These are phyloP conservation scores for Sarcophaga caerulescens DNA, from an alignment of 2,888 invertebrate species.

Conservation along the genomic window DNA sequence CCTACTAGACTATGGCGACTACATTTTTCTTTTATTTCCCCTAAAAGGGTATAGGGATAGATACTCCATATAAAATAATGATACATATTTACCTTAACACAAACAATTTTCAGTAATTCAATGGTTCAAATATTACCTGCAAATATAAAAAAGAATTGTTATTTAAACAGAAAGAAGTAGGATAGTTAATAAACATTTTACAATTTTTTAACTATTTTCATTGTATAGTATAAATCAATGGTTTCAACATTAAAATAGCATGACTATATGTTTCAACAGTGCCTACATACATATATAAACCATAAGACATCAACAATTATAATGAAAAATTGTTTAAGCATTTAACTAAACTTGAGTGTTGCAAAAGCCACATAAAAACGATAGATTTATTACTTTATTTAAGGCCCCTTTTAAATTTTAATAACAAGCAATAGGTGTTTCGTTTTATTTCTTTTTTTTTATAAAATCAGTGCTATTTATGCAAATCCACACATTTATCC, in stretches of 20 bases:
- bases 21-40: too few relatives aligned
- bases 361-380: neutral
- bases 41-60: too few relatives aligned
- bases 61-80: too few relatives aligned
- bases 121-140: neutral
- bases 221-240: too few relatives aligned
- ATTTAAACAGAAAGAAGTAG: neutral
- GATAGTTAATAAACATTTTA: neutral
- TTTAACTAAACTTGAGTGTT: neutral
- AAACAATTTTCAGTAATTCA: neutral
- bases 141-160: neutral
- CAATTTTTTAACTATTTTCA: too few relatives aligned
- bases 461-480: constrained; percentile 22
- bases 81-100: too few relatives aligned
- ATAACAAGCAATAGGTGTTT: neutral
- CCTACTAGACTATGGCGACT: too few relatives aligned
- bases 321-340: neutral
- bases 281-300: too few relatives aligned
- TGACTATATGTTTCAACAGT: neutral
- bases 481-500: constrained; percentile 8
- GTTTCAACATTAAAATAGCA: neutral
- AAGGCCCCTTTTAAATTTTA: neutral
- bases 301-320: neutral
- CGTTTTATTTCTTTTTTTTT: neutral
- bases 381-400: neutral